Conservation (phyloP, 2,888 invertebrate genomes). For the Ectropis crepuscularia region DNA sequence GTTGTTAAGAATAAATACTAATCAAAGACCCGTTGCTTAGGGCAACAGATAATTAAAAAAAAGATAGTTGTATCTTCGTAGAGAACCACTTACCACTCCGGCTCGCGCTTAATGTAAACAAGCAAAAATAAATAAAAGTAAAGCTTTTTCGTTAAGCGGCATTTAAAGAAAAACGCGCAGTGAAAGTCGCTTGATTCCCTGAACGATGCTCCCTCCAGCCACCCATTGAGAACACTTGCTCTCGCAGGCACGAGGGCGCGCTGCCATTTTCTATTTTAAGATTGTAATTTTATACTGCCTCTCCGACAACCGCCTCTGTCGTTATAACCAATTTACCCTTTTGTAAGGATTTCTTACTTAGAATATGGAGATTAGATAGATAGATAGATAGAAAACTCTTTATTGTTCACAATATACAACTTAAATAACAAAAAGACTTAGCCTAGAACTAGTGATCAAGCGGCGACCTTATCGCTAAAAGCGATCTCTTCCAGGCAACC, state of each 20-base stretch:
- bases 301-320: constrained; percentile 40
- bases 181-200: constrained; percentile 42
- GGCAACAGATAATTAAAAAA: too few relatives aligned
- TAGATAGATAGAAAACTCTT: too few relatives aligned
- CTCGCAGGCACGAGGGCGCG: constrained; percentile 42
- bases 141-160: constrained; percentile 38
- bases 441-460: too few relatives aligned
- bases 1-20: too few relatives aligned
- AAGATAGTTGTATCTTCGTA: not conserved
- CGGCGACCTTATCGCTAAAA: too few relatives aligned
- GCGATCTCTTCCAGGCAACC: too few relatives aligned
- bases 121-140: constrained; percentile 29
- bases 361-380: constrained; percentile 30
- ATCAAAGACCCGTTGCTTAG: too few relatives aligned
- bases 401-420: too few relatives aligned
- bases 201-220: constrained; percentile 44
- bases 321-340: constrained; percentile 44
- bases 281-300: constrained; percentile 44
- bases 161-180: constrained; percentile 44
- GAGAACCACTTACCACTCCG: constrained; percentile 1
- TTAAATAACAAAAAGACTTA: too few relatives aligned
- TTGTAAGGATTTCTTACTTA: constrained; percentile 36
- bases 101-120: constrained; percentile 3
- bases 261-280: constrained; percentile 48
- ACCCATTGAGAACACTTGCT: constrained; percentile 48